Evolutionary conservation across 2,888 invertebrate genomes (phyloP), one percentile per base, ranked within the genome.

Genomic region (Slavum lentiscoides): DNA sequence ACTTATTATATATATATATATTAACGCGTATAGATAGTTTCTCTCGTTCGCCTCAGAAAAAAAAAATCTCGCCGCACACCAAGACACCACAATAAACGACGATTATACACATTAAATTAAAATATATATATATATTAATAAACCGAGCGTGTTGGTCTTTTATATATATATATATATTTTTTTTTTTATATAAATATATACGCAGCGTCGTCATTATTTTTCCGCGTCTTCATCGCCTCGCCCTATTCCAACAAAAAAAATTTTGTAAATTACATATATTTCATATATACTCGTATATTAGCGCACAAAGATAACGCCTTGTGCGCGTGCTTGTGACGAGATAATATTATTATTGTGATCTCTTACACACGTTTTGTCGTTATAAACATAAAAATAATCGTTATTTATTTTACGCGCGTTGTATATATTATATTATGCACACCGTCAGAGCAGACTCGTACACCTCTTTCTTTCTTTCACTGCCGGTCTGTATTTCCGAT

Each of bases 251-350:
- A n/a, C n/a, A n/a, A n/a, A n/a, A n/a, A n/a, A n/a, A n/a, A 49
- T 4, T 4, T 1, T 30, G 30, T 30, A 30, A 30, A 30, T 30
- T 49, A 49, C 49, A 15, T 8, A 49, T 11, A 15, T 49, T 30
- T 30, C 13, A 15, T 49, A 49, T 13, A 49, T 49, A 49, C 8
- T 6, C 15, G 11, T 49, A 49, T 49, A 55, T 39, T 30, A 21
- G n/a, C 58, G 13, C 21, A 74, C 74, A 74, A 55, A 66, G 74
- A 58, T 66, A 21, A 74, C 11, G 17, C 21, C 66, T 74, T 58
- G 66, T 75, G 30, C 30, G 30, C 30, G 30, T 30, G 30, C 4
- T 2, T 30, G 30, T 30, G 30, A 30, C 30, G 30, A 30, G 30
- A 30, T 30, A 30, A 30, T 58, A 5, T 55, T n/a, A 3, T 39